A percentile compares a stretch with the other conserved stretches of the same genome.
phyloP scores from a whole-genome alignment of 2,797 vertebrate genomes.

The Ispidina lecontei region DNA sequence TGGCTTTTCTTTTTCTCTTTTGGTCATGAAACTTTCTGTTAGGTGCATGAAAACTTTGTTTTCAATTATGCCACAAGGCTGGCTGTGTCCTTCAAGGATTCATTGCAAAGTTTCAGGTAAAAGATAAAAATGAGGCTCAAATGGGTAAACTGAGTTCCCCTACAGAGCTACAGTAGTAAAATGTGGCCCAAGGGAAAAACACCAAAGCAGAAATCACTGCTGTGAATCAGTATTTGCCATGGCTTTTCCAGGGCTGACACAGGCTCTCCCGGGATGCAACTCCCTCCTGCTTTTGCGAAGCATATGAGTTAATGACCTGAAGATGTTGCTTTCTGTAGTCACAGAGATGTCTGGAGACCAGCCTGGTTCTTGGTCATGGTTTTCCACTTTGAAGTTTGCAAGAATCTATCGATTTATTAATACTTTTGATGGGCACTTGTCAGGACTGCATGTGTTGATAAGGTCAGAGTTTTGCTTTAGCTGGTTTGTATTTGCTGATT shows the following conservation, averaged over 20 bases:
- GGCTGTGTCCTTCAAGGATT: not conserved
- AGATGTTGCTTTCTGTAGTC: not conserved
- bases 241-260: not conserved
- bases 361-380: not conserved
- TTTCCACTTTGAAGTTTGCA: not conserved
- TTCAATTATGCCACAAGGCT: not conserved
- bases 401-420: not conserved
- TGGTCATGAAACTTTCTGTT: not conserved
- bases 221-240: not conserved
- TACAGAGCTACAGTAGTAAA: not conserved
- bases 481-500: conserved; percentile 11
- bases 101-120: not conserved
- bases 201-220: not conserved
- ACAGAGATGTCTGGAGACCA: not conserved
- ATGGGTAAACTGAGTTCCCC: not conserved
- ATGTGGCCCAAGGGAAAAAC: not conserved
- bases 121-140: not conserved
- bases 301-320: not conserved
- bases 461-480: conserved; percentile 25
- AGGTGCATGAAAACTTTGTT: not conserved
- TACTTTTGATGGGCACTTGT: not conserved
- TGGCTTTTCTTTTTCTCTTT: not conserved
- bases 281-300: not conserved
- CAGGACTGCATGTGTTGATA: not conserved
- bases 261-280: not conserved